A percentile compares a stretch with the other conserved stretches of the same genome.
phyloP scores from a whole-genome alignment of 2,113 vertebrate species.

The Mesocricetus auratus region DNA sequence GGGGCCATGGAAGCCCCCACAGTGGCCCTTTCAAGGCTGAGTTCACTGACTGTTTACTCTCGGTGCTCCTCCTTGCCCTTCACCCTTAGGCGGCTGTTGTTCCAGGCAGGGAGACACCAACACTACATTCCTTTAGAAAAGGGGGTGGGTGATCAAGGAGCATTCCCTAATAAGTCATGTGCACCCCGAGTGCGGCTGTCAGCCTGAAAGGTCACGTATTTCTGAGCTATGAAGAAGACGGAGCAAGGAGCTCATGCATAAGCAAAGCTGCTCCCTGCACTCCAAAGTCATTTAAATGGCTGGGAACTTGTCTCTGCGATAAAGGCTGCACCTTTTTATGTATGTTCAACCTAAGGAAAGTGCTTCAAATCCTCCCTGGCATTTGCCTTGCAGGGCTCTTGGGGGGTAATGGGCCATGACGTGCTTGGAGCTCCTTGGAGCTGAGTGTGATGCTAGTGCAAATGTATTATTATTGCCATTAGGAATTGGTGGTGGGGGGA shows the following conservation, averaged over 20 bases:
- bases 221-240: slow-evolving; percentile 58
- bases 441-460: slow-evolving; percentile 42
- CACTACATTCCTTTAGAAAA: slow-evolving; percentile 68
- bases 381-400: slow-evolving; percentile 72
- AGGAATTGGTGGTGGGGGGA: slow-evolving; percentile 56
- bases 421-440: slow-evolving; percentile 32
- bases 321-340: slow-evolving; percentile 72
- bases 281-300: slow-evolving; percentile 65
- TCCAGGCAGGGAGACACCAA: slow-evolving; percentile 51
- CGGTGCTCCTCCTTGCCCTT: slow-evolving; percentile 35
- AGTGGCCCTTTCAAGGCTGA: not conserved
- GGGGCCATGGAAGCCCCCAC: not conserved
- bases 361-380: slow-evolving; percentile 72
- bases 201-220: slow-evolving; percentile 81
- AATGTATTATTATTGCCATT: slow-evolving; percentile 69
- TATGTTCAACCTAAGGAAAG: slow-evolving; percentile 71
- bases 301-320: slow-evolving; percentile 67
- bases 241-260: slow-evolving; percentile 23
- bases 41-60: not conserved
- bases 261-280: slow-evolving; percentile 62
- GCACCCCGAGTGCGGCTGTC: slow-evolving; percentile 72
- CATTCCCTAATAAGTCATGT: slow-evolving; percentile 71
- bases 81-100: slow-evolving; percentile 52
- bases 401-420: slow-evolving; percentile 72
- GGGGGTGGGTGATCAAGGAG: slow-evolving; percentile 56